Evolutionary conservation across 2,888 invertebrate genomes (phyloP).

Genomic region (Chloroclysta siterata): DNA sequence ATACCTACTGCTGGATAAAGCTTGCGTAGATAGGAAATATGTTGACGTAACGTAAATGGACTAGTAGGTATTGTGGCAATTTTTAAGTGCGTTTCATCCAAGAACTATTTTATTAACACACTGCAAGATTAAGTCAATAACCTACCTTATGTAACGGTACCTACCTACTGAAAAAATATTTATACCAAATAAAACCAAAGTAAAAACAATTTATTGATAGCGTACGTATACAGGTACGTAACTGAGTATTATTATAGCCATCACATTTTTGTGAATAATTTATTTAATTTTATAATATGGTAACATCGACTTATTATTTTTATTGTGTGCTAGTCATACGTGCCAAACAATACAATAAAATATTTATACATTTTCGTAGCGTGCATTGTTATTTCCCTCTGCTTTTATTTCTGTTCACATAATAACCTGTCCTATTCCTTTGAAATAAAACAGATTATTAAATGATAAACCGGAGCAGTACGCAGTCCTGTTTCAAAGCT

Average conservation of each 20-base stretch:
- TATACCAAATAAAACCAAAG: slow-evolving; percentile 1
- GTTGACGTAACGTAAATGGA: background rate
- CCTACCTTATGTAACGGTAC: background rate
- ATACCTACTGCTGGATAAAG: slow-evolving; percentile 6
- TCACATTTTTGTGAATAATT: background rate
- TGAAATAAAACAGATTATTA: no score
- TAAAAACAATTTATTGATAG: background rate
- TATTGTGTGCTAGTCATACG: slow-evolving; percentile 18
- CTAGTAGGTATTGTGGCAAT: no score
- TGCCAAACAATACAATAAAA: slow-evolving; percentile 33
- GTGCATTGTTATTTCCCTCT: slow-evolving; percentile 12
- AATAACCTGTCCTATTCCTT: background rate
- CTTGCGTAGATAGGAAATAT: background rate
- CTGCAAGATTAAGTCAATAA: no score
- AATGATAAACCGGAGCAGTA: no score
- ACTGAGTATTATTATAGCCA: background rate
- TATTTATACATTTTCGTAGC: slow-evolving; percentile 7
- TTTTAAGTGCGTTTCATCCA: no score
- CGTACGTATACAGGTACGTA: no score
- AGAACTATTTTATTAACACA: no score
- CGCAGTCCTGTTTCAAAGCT: no score
- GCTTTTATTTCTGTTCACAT: background rate
- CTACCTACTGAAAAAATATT: background rate
- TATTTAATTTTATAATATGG: background rate
- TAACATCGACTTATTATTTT: background rate